Conservation (phyloP, 2,888 invertebrate species). For the Tetragnatha montana region DNA sequence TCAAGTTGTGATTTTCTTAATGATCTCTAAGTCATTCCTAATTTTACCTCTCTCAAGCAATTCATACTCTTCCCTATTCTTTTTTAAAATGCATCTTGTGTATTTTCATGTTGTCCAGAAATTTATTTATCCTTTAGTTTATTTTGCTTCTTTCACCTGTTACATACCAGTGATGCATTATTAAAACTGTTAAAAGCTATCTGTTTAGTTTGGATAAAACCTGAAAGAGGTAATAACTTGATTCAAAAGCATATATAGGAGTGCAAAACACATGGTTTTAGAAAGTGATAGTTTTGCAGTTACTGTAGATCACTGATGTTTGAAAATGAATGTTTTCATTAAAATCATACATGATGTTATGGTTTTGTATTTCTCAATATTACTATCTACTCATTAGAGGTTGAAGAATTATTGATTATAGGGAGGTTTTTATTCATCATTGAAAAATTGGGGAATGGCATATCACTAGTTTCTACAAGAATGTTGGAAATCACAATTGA, state of each 20-base stretch:
- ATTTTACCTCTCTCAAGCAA: conserved; percentile 19
- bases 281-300: background rate
- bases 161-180: background rate
- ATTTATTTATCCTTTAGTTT: background rate
- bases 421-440: no score
- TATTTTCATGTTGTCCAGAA: conserved; percentile 1
- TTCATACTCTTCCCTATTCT: background rate
- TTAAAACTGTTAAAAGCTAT: conserved; percentile 1
- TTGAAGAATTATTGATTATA: no score
- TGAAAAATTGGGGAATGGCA: no score
- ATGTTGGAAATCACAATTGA: no score
- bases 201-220: conserved; percentile 40
- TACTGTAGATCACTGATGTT: conserved; percentile 21
- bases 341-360: conserved; percentile 25
- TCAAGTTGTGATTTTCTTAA: conserved; percentile 43
- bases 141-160: background rate
- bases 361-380: no score
- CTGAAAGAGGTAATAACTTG: background rate
- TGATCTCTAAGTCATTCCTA: conserved; percentile 50
- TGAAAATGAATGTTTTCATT: conserved; percentile 48
- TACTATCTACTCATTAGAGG: no score
- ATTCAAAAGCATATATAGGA: conserved; percentile 7
- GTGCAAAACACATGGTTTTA: conserved; percentile 4
- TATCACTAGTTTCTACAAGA: no score
- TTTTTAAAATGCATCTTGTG: conserved; percentile 35